These are phyloP conservation scores for Chaetops frenatus DNA, from an alignment of 2,113 vertebrate genomes.

Conservation along the genomic window DNA sequence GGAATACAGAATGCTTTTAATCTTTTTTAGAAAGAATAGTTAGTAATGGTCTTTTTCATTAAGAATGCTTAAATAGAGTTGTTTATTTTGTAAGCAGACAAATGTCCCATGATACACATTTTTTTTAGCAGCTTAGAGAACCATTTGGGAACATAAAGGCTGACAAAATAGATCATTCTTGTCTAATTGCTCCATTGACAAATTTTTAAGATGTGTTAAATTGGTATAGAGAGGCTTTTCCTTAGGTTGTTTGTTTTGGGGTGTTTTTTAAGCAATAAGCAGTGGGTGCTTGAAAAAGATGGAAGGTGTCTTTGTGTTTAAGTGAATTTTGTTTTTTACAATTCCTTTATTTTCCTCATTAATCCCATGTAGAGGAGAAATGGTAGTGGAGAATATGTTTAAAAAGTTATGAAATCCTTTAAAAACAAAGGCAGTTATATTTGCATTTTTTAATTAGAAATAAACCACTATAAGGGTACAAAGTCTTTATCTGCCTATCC, in stretches of 20 bases:
- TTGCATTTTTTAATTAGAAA: neutral
- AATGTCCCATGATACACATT: neutral
- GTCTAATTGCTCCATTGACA: neutral
- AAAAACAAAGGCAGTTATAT: neutral
- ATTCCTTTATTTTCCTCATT: neutral
- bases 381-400: neutral
- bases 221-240: neutral
- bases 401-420: neutral
- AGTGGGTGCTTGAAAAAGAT: neutral
- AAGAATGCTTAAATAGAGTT: neutral
- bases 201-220: neutral
- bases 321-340: neutral
- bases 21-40: neutral
- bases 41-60: neutral
- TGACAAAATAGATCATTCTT: neutral
- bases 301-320: neutral
- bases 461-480: neutral
- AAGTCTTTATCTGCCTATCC: neutral
- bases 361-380: neutral
- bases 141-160: neutral
- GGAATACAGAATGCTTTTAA: neutral
- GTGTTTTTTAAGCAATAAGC: neutral
- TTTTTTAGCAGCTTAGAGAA: neutral
- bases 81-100: neutral
- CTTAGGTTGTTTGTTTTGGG: neutral